Base-by-base conservation (phyloP, 2,888 invertebrate species). In the Hydraecia micacea region DNA sequence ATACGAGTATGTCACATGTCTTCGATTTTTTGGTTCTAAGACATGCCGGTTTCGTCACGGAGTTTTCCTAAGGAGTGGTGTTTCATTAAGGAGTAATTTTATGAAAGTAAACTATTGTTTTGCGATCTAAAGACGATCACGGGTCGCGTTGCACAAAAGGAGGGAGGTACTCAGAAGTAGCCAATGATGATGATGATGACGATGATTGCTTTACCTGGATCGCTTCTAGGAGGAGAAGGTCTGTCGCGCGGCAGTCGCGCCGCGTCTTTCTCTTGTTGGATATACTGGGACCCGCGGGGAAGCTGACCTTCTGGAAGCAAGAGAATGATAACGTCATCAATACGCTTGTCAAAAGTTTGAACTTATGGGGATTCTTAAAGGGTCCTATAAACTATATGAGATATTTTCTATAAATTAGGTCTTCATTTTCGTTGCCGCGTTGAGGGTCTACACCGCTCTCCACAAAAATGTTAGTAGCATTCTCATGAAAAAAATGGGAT, bases 271-370 rank as follows among this genome's bases (percentile, higher is more conserved):
- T 97, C 98, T 90, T 97, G 97, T 91, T 97, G 97, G 75, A 98
- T 96, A 92, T 98, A 98, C 73, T 97, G 97, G 28, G 98, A 98
- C 78, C 98, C 98, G 92, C 98, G 98, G 11, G 98, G 98, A 87
- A 99, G 96, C 90, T 98, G 98, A 52, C 98, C 98, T 95, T 98
- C 99, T 98, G 97, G 60, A 97, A 97, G 39, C 3, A 18, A 71
- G 62, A 66, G 49, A 28, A 75, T 73, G 28, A 82, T 66, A 36
- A 28, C 32, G 25, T 11, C 52, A 28, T 66, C 21, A 71, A 21
- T 28, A n/a, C 11, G 3, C 13, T 65, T 25, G 13, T 65, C 36
- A 25, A 39, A 25, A 11, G 6, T 0, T 36, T 39, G 4, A 15
- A 7, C 25, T 65, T 25, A 36, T 36, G 36, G 7, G 62, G 3